phyloP scores from a whole-genome alignment of 2,888 invertebrate species.

The Campopleginae sp. region DNA sequence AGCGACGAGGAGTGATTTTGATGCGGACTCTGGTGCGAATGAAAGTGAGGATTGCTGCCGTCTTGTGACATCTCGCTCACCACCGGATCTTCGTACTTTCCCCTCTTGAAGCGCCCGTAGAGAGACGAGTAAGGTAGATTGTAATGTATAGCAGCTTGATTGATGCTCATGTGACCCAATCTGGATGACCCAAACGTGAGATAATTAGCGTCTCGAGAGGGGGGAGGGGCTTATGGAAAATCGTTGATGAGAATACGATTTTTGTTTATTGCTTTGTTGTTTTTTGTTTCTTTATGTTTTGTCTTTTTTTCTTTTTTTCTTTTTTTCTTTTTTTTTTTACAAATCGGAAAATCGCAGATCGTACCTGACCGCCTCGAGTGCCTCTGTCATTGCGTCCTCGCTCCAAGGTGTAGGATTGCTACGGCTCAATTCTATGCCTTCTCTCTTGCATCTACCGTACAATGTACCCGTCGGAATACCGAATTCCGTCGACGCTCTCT shows the following conservation, averaged over 20 bases:
- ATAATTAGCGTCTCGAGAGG: constrained; percentile 52
- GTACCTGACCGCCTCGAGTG: constrained; percentile 94
- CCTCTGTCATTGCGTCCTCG: constrained; percentile 96
- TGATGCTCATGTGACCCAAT: constrained; percentile 96
- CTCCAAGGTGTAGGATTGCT: constrained; percentile 97
- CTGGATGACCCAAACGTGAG: constrained; percentile 90
- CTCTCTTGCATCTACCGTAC: constrained; percentile 94
- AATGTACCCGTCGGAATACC: constrained; percentile 95
- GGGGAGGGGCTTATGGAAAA: constrained; percentile 47
- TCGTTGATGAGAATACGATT: constrained; percentile 47
- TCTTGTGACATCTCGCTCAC: constrained; percentile 83
- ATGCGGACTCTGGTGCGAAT: constrained; percentile 82
- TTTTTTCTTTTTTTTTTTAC: constrained; percentile 40
- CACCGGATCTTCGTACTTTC: constrained; percentile 89
- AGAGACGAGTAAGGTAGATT: constrained; percentile 95
- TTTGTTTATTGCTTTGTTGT: constrained; percentile 43
- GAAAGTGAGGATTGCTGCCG: constrained; percentile 82
- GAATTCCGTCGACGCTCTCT: constrained; percentile 93
- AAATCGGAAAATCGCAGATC: constrained; percentile 60
- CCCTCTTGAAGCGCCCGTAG: constrained; percentile 94
- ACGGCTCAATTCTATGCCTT: constrained; percentile 94
- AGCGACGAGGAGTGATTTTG: constrained; percentile 83
- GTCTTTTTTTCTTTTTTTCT: background rate
- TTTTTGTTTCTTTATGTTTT: too few relatives aligned
- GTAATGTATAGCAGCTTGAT: constrained; percentile 96